A percentile compares a stretch with the other conserved stretches of the same genome.
phyloP scores from a whole-genome alignment of 2,888 invertebrate genomes.

The Pasiphila rectangulata region DNA sequence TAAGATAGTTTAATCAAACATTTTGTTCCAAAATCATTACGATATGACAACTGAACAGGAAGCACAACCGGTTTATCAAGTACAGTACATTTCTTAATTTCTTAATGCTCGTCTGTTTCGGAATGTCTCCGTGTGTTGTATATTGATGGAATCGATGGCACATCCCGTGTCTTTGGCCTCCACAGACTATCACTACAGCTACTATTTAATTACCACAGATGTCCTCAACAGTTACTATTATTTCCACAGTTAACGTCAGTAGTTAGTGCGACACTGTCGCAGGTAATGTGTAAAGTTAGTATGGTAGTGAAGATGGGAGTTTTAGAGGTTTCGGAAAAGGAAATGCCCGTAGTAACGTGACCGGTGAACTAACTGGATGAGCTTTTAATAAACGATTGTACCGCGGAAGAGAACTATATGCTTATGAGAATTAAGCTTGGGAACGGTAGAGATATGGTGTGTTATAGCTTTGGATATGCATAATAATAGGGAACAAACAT shows the following conservation, averaged over 20 bases:
- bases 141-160: conserved; percentile 24
- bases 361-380: conserved; percentile 36
- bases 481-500: no score
- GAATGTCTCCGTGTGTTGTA: conserved; percentile 21
- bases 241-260: conserved; percentile 1
- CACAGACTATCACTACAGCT: conserved; percentile 17
- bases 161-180: conserved; percentile 52
- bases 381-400: conserved; percentile 23
- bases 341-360: conserved; percentile 49
- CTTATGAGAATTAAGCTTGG: conserved; percentile 27
- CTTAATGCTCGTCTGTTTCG: conserved; percentile 9
- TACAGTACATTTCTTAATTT: conserved; percentile 1
- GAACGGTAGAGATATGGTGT: conserved; percentile 6
- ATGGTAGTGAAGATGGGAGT: neutral
- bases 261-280: neutral
- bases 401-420: conserved; percentile 38
- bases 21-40: no score
- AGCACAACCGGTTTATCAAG: neutral
- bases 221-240: conserved; percentile 17
- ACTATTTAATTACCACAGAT: no score
- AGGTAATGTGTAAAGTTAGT: conserved; percentile 1
- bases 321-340: conserved; percentile 43
- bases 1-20: no score
- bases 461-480: no score
- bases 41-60: no score